Percentiles rank a stretch among this genome's conserved stretches.
phyloP scores from a whole-genome alignment of 1,140 invertebrate species.

The Nasonia longicornis region DNA sequence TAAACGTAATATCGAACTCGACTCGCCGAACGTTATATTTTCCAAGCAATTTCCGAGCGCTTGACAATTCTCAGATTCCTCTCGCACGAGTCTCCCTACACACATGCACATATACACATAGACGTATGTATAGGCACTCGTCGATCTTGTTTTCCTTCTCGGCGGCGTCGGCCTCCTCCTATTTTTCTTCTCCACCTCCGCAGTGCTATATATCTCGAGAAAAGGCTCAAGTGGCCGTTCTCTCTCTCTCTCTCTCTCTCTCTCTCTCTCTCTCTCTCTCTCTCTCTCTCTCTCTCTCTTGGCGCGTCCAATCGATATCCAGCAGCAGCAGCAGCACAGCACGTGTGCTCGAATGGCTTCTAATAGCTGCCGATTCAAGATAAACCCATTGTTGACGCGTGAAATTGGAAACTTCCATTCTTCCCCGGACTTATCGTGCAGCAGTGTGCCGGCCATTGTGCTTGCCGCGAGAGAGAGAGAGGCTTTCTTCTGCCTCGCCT shows the following conservation, averaged over 20 bases:
- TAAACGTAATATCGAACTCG: neutral
- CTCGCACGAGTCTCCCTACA: neutral
- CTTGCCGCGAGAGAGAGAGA: neutral
- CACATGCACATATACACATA: neutral
- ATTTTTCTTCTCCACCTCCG: conserved; percentile 13
- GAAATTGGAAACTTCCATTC: conserved; percentile 42
- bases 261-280: neutral
- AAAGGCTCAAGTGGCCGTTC: conserved; percentile 20
- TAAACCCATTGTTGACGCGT: conserved; percentile 43
- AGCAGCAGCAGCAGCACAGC: conserved; percentile 1
- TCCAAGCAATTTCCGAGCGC: conserved; percentile 3
- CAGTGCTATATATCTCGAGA: neutral
- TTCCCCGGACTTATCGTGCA: conserved; percentile 17
- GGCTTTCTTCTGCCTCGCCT: neutral
- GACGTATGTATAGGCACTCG: neutral
- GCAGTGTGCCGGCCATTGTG: conserved; percentile 10
- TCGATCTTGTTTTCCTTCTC: conserved; percentile 10
- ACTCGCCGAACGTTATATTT: conserved; percentile 6
- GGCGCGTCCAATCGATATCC: conserved; percentile 30
- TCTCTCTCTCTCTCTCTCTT: neutral
- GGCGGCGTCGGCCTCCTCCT: neutral
- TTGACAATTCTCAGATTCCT: conserved; percentile 14
- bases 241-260: conserved; percentile 1
- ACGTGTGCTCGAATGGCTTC: conserved; percentile 41
- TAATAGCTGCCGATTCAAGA: conserved; percentile 41